These are phyloP conservation scores for Dicerorhinus sumatrensis DNA, from an alignment of 2,113 vertebrate genomes.

Conservation along the genomic window DNA sequence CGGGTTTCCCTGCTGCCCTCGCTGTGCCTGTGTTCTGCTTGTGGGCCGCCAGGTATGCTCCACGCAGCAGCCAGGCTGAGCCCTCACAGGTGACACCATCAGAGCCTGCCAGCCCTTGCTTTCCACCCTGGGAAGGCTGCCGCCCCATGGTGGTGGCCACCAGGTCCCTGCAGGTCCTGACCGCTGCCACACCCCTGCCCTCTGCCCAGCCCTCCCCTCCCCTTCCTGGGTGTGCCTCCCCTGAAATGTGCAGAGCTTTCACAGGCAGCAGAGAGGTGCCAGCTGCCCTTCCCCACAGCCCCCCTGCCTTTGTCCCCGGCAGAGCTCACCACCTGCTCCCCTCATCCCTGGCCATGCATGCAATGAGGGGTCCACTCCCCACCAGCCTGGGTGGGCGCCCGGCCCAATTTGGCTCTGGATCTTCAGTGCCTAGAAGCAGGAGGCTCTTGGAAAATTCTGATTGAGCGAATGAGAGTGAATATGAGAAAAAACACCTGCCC, in stretches of 20 bases:
- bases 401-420: neutral
- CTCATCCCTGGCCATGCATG: neutral
- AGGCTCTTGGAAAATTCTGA: neutral
- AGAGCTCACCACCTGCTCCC: neutral
- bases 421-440: neutral
- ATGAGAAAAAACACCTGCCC: neutral
- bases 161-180: neutral
- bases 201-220: neutral
- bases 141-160: neutral
- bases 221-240: neutral
- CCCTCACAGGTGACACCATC: too few relatives aligned
- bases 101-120: neutral
- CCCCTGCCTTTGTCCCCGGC: neutral
- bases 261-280: rapidly evolving
- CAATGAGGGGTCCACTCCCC: neutral
- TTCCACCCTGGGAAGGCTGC: neutral
- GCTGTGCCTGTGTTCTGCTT: neutral
- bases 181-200: neutral
- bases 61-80: neutral
- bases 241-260: neutral
- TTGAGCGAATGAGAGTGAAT: neutral
- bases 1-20: neutral
- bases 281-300: neutral
- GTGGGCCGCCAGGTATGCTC: neutral
- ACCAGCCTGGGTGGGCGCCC: neutral